Percentiles rank a stretch among this genome's conserved stretches.
Evolutionary conservation across 2,113 vertebrate species (phyloP).

Genomic region (Pedionomus torquatus): DNA sequence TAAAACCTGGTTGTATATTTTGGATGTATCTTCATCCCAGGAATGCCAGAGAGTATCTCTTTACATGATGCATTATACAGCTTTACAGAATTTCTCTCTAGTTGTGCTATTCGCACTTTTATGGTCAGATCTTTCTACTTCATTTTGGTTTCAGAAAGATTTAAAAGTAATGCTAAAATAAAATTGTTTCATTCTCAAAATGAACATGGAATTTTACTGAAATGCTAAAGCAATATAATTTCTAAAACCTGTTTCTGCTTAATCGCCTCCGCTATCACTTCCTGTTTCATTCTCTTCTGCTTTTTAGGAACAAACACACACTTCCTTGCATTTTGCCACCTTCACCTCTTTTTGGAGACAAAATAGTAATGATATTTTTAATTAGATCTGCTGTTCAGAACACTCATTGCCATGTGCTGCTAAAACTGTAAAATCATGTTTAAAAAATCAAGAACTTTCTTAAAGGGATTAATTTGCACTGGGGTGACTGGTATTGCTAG

Average conservation of each 20-base stretch:
- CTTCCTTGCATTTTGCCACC: neutral
- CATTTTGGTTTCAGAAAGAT: neutral
- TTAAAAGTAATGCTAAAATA: neutral
- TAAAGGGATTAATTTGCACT: neutral
- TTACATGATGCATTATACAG: neutral
- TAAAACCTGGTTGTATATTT: neutral
- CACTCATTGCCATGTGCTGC: rapidly evolving
- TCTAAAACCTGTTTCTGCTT: neutral
- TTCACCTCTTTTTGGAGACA: neutral
- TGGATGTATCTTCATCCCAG: neutral
- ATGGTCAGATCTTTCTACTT: neutral
- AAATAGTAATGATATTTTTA: neutral
- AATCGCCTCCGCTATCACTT: neutral
- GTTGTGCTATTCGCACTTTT: neutral
- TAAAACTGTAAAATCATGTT: neutral
- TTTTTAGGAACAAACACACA: neutral
- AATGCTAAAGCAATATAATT: neutral
- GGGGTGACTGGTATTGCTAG: neutral
- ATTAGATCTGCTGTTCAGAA: neutral
- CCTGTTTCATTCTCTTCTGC: neutral
- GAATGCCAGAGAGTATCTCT: neutral
- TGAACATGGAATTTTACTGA: neutral
- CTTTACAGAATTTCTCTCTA: neutral
- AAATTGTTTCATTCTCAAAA: neutral
- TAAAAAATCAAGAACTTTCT: neutral